These are phyloP conservation scores for Diadumene lineata DNA, from an alignment of 92 coral and sea anemone genomes.

Conservation along the genomic window DNA sequence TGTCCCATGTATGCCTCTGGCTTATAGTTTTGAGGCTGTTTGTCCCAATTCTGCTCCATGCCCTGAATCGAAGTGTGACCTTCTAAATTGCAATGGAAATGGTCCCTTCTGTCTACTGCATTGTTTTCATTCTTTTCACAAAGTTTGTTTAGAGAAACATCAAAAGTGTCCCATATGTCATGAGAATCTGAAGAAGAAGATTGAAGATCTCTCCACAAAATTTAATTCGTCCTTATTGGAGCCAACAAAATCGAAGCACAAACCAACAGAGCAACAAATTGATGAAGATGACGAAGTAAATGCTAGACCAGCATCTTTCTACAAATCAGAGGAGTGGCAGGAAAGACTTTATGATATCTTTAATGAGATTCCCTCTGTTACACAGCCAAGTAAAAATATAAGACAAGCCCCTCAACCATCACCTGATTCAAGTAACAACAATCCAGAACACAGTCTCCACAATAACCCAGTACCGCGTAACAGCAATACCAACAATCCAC, in stretches of 20 bases:
- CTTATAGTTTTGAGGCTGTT: background rate
- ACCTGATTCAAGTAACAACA: background rate
- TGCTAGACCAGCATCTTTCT: slow-evolving; percentile 1
- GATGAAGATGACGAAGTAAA: background rate
- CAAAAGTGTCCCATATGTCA: background rate
- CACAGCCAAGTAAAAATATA: background rate
- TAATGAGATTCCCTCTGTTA: too few species aligned
- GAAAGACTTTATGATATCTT: too few species aligned
- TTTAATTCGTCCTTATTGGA: background rate
- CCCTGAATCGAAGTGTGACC: background rate
- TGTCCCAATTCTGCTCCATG: background rate
- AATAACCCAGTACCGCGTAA: background rate
- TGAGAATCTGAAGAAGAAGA: background rate
- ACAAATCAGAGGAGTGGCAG: background rate
- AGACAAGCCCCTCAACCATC: background rate
- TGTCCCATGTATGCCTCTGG: background rate
- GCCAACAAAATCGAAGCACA: slow-evolving; percentile 8
- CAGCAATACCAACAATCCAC: background rate
- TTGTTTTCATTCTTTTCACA: background rate
- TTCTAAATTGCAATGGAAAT: background rate
- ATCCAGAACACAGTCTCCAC: too few species aligned
- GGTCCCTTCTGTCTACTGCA: background rate
- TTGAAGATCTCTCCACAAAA: background rate
- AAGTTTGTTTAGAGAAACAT: background rate
- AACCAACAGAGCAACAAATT: background rate